Conservation (phyloP, 2,888 invertebrate species). For the Melieria crassipennis region DNA sequence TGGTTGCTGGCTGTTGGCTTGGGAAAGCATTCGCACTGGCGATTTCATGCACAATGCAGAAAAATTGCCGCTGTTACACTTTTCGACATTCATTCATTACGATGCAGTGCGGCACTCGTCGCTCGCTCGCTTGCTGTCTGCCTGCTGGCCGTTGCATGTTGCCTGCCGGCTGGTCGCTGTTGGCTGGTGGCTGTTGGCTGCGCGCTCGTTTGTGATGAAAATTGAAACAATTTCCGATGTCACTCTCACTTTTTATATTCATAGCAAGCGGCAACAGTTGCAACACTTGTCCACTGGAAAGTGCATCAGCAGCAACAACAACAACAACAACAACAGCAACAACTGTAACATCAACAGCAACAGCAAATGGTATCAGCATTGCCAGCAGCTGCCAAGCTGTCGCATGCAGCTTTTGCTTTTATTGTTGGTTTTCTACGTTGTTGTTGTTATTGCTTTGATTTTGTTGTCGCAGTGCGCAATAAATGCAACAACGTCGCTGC, state of each 20-base stretch:
- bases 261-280: conserved; percentile 38
- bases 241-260: conserved; percentile 61
- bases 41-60: conserved; percentile 33
- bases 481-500: conserved; percentile 10
- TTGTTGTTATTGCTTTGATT: not conserved
- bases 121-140: not conserved
- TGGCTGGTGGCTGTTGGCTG: conserved; percentile 26
- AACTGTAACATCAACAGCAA: conserved; percentile 14
- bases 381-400: conserved; percentile 20
- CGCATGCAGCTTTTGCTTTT: conserved; percentile 11
- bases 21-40: conserved; percentile 31
- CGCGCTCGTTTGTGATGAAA: conserved; percentile 47
- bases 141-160: not conserved
- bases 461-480: conserved; percentile 11
- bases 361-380: conserved; percentile 3
- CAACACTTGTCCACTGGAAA: conserved; percentile 44
- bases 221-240: conserved; percentile 65
- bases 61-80: conserved; percentile 61
- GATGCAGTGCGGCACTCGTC: conserved; percentile 26
- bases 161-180: conserved; percentile 6
- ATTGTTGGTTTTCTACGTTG: not conserved
- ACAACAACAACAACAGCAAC: conserved; percentile 11
- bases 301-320: conserved; percentile 21
- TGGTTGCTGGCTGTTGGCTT: conserved; percentile 6
- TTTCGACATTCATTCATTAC: conserved; percentile 63